Base-by-base conservation (phyloP, 2,797 vertebrate species). In the Scleropages formosus region DNA sequence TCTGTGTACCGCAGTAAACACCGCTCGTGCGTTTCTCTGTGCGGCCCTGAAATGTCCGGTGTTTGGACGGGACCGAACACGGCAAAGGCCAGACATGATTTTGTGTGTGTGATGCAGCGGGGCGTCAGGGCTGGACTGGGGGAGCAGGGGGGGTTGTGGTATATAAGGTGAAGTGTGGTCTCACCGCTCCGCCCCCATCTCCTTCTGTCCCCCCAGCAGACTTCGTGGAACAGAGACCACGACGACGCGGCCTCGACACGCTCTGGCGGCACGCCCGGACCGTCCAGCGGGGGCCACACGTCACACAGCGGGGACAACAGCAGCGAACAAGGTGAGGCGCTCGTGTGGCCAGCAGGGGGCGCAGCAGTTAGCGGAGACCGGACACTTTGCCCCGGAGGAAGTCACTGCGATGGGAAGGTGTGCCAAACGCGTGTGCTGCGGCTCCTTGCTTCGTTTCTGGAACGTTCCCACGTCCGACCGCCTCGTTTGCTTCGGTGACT, bases 251-350 rank as follows among this genome's bases (percentile, higher is more conserved):
- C 96, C 0, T 99, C 98, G 8, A 98, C 96, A 0, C 97, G 95
- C 79, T 99, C 98, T 0, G 98, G 96, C 78, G 98, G 97, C 80
- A 98, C 97, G 27, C 97, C 97, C 0, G 97, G 97, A 24, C 97
- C 97, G 22, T 99, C 97, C 89, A 98, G 97, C 1, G 97, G 97
- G 4, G 97, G 97, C 83, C 97, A 98, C 87, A 98, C 97, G 73
- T 99, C 97, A 1, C 97, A 99, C 91, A 99, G 97, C 0, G 97
- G 97, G 13, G 97, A 99, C 90, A 99, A 99, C 93, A 98, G 97
- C 93, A 99, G 97, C 76, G 96, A 99, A 89, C 97, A 98, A 93
- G 97, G 97, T 99, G 93, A 9, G 81, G n/a, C 26, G 10, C 68
- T 71, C 26, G 9, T 20, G 64, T 4, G 31, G 8, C 27, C 46